These are phyloP conservation scores for Hirtodrosophila histrioides DNA, from an alignment of 2,888 invertebrate genomes.

Conservation along the genomic window DNA sequence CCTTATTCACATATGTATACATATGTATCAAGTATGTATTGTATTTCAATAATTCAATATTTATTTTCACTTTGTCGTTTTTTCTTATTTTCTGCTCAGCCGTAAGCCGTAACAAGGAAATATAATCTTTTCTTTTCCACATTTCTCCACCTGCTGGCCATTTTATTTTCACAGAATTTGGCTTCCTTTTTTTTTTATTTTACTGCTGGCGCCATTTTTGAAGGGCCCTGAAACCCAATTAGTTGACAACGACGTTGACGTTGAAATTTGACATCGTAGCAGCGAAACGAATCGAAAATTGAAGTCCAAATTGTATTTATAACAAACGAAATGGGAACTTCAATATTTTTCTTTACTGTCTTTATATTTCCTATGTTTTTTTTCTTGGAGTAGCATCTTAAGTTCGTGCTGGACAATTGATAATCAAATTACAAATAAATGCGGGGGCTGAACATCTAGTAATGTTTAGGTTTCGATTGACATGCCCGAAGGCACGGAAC, in stretches of 20 bases:
- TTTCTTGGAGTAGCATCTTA: constrained; percentile 15
- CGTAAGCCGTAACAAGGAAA: constrained; percentile 71
- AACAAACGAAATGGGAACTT: constrained; percentile 39
- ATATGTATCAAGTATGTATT: constrained; percentile 53
- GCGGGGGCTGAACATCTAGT: not conserved
- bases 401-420: constrained; percentile 40
- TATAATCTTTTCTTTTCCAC: constrained; percentile 67
- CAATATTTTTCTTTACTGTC: constrained; percentile 21
- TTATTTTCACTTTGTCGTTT: constrained; percentile 64
- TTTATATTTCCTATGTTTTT: not conserved
- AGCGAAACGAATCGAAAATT: constrained; percentile 61
- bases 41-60: constrained; percentile 77
- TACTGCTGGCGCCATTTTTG: constrained; percentile 34
- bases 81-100: constrained; percentile 54
- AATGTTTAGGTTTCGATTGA: constrained; percentile 12
- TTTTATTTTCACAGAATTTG: constrained; percentile 22
- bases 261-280: constrained; percentile 64
- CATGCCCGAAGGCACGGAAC: constrained; percentile 15
- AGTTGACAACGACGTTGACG: constrained; percentile 61
- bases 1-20: constrained; percentile 2
- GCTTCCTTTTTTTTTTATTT: constrained; percentile 9
- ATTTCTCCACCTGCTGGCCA: constrained; percentile 52
- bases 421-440: constrained; percentile 55
- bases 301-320: constrained; percentile 68
- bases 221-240: constrained; percentile 69